phyloP scores from a whole-genome alignment of 37 sponge, comb jelly and placozoan genomes.

The Bolinopsis microptera region DNA sequence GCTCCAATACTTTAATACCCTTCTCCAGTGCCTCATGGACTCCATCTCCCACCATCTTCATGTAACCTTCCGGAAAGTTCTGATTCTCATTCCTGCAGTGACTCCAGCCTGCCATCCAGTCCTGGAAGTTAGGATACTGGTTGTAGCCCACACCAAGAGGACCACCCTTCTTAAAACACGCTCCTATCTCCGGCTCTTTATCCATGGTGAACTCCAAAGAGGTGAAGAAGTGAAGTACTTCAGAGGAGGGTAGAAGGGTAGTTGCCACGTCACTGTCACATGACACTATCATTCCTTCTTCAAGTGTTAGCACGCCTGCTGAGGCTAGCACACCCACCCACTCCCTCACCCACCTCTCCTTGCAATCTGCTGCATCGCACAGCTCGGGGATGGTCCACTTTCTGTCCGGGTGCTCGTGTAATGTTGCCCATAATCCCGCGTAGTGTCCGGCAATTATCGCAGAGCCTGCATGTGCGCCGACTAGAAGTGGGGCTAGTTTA shows the following conservation, averaged over 20 bases:
- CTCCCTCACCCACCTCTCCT: constrained; percentile 58
- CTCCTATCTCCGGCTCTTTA: constrained; percentile 5
- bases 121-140: constrained; percentile 53
- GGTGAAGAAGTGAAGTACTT: constrained; percentile 13
- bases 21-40: constrained; percentile 31
- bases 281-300: constrained; percentile 10
- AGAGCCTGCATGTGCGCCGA: constrained; percentile 38
- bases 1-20: constrained; percentile 47
- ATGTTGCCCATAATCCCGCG: constrained; percentile 10
- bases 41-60: constrained; percentile 1
- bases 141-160: constrained; percentile 19
- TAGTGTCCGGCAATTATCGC: constrained; percentile 56
- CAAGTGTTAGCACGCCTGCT: neutral
- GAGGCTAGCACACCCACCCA: constrained; percentile 45
- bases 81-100: constrained; percentile 1
- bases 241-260: neutral
- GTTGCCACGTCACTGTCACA: neutral
- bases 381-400: constrained; percentile 48
- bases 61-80: neutral
- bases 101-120: constrained; percentile 49
- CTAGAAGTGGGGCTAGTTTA: constrained; percentile 7
- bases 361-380: constrained; percentile 30
- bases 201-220: neutral
- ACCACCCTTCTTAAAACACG: constrained; percentile 60
- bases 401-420: neutral